Base-by-base conservation (phyloP, 2,888 invertebrate genomes). In the Leptinotarsa haldemani region DNA sequence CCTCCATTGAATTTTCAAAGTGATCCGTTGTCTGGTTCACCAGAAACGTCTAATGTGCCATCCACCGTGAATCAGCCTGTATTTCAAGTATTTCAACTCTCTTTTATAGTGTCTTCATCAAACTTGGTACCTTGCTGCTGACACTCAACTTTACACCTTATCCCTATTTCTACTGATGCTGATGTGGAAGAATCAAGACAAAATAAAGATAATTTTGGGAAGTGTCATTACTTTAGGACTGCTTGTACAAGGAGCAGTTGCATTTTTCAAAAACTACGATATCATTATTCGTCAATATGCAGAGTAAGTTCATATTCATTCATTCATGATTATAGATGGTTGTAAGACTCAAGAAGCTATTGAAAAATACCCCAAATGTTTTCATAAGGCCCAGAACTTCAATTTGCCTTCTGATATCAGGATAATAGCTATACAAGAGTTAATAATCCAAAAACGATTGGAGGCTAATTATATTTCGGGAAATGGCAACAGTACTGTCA, bases 81-180 rank as follows among this genome's bases (percentile, higher is more conserved):
- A 30, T 30, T 46, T 69, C 61, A 61, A 61, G n/a, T 64, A 65
- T 66, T 64, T 15, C 0, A 30, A 25, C 65, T 70, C 47, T 56
- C 76, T 50, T 46, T 82, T 84, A 76, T 69, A 86, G 85, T 85
- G 86, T 74, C 68, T 85, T 58, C 83, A 82, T 70, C 86, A 86
- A 76, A 82, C 83, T 1, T 86, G 87, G 87, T 87, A 85, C 76
- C 76, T 86, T 47, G 84, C 85, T 30, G 75, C 83, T 3, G 87
- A 87, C 70, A 84, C 83, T 5, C 86, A 86, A 74, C 72, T 85
- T 40, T 87, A 85, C 77, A 66, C 82, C 52, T 16, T 84, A 18
- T 81, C 82, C 25, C 64, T 85, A 25, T 25, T 85, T 22, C 61
- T 85, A 7, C 70, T 86, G 47, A 80, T 77, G 61, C 16, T 84